phyloP scores from a whole-genome alignment of 23 tunicate species.

The Ascidia mentula region DNA sequence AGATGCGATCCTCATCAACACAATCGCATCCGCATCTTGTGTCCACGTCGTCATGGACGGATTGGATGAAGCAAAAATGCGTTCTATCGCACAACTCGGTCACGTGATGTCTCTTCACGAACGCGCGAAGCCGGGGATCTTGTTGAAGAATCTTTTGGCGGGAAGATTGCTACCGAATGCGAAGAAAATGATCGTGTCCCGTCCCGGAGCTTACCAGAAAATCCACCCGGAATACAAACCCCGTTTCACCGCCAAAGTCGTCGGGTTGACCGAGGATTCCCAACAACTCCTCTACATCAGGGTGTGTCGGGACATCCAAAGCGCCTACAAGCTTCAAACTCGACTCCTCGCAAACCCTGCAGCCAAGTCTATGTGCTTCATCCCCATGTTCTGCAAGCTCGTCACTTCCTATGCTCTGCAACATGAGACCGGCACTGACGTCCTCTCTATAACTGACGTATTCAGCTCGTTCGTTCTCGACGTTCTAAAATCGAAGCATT shows the following conservation, averaged over 20 bases:
- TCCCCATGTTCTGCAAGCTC: neutral
- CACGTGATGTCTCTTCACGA: neutral
- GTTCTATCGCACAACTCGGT: neutral
- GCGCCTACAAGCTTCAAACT: neutral
- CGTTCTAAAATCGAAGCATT: neutral
- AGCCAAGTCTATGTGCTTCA: neutral
- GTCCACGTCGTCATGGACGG: neutral
- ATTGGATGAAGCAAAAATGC: neutral
- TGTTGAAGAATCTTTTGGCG: neutral
- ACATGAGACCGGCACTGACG: neutral
- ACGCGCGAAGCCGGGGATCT: neutral
- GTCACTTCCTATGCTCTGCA: neutral
- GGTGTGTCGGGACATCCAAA: neutral
- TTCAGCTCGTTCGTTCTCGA: neutral
- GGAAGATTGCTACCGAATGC: neutral
- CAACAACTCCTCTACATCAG: neutral
- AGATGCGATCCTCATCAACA: neutral
- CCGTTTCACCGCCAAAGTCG: neutral
- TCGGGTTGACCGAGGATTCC: neutral
- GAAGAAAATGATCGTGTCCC: neutral
- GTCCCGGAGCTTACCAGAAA: neutral
- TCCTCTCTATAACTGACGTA: neutral
- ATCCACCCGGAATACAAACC: conserved; percentile 1
- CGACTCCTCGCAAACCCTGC: neutral
- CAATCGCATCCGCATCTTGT: neutral